Percentiles rank a stretch among this genome's conserved stretches.
phyloP scores from a whole-genome alignment of 1,140 invertebrate species.

The Andricus grossulariae region DNA sequence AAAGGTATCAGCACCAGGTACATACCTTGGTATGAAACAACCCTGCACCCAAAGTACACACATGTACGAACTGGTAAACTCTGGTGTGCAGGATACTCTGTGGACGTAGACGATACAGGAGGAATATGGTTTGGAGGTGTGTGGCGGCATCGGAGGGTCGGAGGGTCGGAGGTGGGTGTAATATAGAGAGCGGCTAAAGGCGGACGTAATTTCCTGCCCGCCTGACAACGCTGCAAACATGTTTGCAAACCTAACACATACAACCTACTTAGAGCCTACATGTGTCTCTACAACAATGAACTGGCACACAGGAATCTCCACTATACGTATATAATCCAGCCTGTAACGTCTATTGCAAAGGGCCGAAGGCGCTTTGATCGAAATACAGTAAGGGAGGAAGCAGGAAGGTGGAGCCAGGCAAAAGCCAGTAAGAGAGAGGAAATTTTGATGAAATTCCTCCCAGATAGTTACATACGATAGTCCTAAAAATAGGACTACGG shows the following conservation, averaged over 20 bases:
- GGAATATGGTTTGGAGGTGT: conserved; percentile 24
- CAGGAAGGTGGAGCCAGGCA: conserved; percentile 34
- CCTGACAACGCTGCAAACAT: conserved; percentile 74
- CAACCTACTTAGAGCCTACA: conserved; percentile 37
- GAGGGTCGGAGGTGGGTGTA: conserved; percentile 62
- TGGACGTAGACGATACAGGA: conserved; percentile 8
- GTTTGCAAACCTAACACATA: conserved; percentile 68
- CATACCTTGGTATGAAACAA: conserved; percentile 23
- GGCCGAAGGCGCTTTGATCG: conserved; percentile 46
- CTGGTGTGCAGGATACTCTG: not conserved
- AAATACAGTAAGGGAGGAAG: conserved; percentile 22
- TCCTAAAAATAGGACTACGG: not conserved
- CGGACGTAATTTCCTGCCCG: conserved; percentile 76
- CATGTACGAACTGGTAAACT: not conserved
- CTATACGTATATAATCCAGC: conserved; percentile 21
- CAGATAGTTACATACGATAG: not conserved
- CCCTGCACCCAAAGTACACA: conserved; percentile 25
- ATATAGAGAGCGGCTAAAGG: conserved; percentile 74
- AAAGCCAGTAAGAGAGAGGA: conserved; percentile 26
- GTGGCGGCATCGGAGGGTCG: conserved; percentile 9
- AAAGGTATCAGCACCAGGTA: conserved; percentile 17
- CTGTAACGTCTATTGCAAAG: conserved; percentile 33
- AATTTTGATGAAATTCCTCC: conserved; percentile 25
- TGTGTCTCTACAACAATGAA: conserved; percentile 38
- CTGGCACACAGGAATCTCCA: conserved; percentile 39